Base-by-base conservation (phyloP, 2,888 invertebrate genomes). In the Slavum lentiscoides region DNA sequence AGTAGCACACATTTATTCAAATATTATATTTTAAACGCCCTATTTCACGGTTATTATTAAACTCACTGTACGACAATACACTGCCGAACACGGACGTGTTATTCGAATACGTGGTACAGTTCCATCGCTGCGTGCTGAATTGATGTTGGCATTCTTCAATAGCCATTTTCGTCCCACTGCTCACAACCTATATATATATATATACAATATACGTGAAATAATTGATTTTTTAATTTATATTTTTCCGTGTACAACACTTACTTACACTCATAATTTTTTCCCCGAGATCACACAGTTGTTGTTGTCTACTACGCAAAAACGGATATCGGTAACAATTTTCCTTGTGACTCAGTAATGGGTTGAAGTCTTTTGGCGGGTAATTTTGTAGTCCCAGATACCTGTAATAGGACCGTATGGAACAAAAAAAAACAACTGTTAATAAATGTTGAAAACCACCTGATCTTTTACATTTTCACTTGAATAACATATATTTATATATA, bases 121-220 rank as follows among this genome's bases (percentile, higher is more conserved):
- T 96, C 95, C 95, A 96, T 85, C 95, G 89, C 85, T 93, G 92
- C 86, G 92, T 92, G 82, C 91, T 89, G 86, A 96, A 96, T 88
- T 96, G 96, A 85, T 92, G 90, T 88, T 96, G 94, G 86, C 96
- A 96, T 87, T 96, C 96, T 84, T 94, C 93, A 82, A 96, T 92
- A 6, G 94, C 94, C 86, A 95, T 90, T 86, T 91, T 90, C 13
- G 96, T 95, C 21, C 95, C 96, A 30, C 90, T 90, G 82, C 92
- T 91, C 81, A 95, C 89, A 76, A 93, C 91, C 93, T 94, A 89
- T 17, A 30, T 30, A 30, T 4, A 30, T 1, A 30, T 2, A 30
- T 2, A 30, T 2, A 89, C 89, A 84, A 85, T 85, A 66, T 67
- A 30, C n/a, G 53, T 66, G 19, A 83, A 58, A 74, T 70, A 75